Percentiles rank a stretch among this genome's conserved stretches.
These are phyloP conservation scores for Numenius phaeopus DNA, from an alignment of 2,797 vertebrate genomes.

Conservation along the genomic window DNA sequence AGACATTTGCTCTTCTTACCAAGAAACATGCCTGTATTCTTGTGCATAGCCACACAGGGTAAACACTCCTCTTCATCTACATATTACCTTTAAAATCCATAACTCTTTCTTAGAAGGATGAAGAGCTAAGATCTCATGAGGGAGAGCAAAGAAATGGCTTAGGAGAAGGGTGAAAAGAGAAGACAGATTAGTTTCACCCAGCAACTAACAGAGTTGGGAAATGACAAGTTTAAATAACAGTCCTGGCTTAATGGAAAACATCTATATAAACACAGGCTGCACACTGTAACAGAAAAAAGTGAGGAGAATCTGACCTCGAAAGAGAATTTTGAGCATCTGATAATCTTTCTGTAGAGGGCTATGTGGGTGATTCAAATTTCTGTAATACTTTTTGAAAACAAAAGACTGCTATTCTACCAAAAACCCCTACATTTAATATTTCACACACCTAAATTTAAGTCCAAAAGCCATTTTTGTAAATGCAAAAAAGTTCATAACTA, in stretches of 20 bases:
- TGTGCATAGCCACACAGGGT: not conserved
- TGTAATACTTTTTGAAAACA: not conserved
- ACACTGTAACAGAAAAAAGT: not conserved
- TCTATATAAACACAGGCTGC: not conserved
- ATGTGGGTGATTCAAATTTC: not conserved
- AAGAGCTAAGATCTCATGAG: not conserved
- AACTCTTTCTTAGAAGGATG: not conserved
- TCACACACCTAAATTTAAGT: not conserved
- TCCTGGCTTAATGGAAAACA: not conserved
- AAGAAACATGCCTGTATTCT: not conserved
- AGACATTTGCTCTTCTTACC: not conserved
- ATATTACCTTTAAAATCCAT: not conserved
- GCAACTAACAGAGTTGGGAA: not conserved
- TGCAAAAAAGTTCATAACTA: not conserved
- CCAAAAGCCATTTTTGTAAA: not conserved
- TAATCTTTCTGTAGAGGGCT: not conserved
- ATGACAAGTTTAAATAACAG: not conserved
- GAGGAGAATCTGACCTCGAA: not conserved
- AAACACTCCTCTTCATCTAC: not conserved
- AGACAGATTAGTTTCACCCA: not conserved
- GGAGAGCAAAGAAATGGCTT: not conserved
- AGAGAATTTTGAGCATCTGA: not conserved
- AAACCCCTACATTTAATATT: not conserved
- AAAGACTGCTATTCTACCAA: not conserved
- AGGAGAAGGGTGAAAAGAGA: not conserved